These are phyloP conservation scores for Calidris pugnax DNA, from an alignment of 2,113 vertebrate genomes.

Conservation along the genomic window DNA sequence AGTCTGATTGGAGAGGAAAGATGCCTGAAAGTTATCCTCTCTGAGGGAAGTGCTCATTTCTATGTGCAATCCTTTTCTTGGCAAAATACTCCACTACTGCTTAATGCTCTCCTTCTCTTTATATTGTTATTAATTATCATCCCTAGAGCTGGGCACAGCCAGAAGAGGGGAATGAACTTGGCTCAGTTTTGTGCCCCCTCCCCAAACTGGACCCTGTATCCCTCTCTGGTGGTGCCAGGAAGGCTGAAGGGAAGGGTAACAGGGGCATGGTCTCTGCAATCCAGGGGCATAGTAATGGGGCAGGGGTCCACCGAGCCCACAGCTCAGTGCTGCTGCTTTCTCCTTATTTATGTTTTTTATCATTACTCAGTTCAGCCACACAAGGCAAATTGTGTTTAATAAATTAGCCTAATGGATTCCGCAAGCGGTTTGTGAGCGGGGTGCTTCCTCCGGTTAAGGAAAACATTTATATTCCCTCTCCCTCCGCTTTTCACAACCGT, in stretches of 20 bases:
- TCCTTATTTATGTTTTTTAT: slow-evolving; percentile 77
- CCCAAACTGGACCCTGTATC: neutral
- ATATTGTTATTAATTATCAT: neutral
- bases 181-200: fast-evolving
- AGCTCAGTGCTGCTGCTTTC: slow-evolving; percentile 27
- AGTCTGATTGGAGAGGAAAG: neutral
- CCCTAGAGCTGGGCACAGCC: no score
- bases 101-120: neutral
- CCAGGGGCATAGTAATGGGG: neutral
- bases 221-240: neutral
- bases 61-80: neutral
- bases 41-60: neutral
- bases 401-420: slow-evolving; percentile 95
- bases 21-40: neutral
- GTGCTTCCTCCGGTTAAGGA: slow-evolving; percentile 90
- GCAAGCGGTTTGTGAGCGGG: slow-evolving; percentile 87
- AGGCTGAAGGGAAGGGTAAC: neutral
- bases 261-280: neutral
- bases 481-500: slow-evolving; percentile 51
- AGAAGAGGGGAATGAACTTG: neutral
- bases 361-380: slow-evolving; percentile 90
- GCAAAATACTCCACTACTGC: neutral
- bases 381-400: slow-evolving; percentile 93
- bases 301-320: neutral
- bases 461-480: slow-evolving; percentile 89